Percentiles rank a stretch among this genome's conserved stretches.
Evolutionary conservation across 2,797 vertebrate species (phyloP).

Genomic region (Eupleurogrammus muticus): DNA sequence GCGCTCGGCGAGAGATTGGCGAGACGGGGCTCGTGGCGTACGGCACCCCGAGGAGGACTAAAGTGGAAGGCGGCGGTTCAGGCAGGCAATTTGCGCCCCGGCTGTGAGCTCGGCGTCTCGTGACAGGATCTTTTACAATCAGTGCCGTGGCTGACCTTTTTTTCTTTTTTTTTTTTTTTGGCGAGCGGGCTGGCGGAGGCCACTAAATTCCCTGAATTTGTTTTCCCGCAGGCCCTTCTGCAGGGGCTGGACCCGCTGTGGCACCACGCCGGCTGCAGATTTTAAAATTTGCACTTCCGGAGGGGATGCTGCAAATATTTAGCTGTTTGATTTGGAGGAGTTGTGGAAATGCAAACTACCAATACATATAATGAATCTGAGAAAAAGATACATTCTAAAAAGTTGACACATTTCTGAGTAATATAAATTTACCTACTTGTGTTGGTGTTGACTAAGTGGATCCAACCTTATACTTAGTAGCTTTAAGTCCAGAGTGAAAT

Average conservation of each 20-base stretch:
- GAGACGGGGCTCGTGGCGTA: constrained; percentile 10
- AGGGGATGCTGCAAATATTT: not conserved
- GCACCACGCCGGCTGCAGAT: not conserved
- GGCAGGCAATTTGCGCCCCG: constrained; percentile 11
- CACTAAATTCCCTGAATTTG: constrained; percentile 32
- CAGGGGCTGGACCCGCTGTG: not conserved
- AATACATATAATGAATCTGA: not conserved
- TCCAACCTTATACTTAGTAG: too few species aligned
- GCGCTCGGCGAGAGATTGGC: constrained; percentile 27
- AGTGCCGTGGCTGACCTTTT: constrained; percentile 36
- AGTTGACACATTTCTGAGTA: too few species aligned
- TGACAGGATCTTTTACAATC: constrained; percentile 34
- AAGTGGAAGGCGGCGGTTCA: constrained; percentile 26
- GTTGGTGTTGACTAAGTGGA: too few species aligned
- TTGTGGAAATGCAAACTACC: not conserved
- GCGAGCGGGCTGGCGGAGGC: not conserved
- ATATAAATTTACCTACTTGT: too few species aligned
- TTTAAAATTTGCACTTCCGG: too few species aligned
- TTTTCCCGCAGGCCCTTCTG: constrained; percentile 27
- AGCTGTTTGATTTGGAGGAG: not conserved
- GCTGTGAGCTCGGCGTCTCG: constrained; percentile 19
- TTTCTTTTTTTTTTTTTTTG: too few species aligned
- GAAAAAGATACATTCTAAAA: not conserved
- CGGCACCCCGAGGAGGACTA: constrained; percentile 26
- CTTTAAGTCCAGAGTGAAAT: too few species aligned